A percentile compares a stretch with the other conserved stretches of the same genome.
phyloP scores from a whole-genome alignment of 2,113 vertebrate genomes.

The Synchiropus splendidus region DNA sequence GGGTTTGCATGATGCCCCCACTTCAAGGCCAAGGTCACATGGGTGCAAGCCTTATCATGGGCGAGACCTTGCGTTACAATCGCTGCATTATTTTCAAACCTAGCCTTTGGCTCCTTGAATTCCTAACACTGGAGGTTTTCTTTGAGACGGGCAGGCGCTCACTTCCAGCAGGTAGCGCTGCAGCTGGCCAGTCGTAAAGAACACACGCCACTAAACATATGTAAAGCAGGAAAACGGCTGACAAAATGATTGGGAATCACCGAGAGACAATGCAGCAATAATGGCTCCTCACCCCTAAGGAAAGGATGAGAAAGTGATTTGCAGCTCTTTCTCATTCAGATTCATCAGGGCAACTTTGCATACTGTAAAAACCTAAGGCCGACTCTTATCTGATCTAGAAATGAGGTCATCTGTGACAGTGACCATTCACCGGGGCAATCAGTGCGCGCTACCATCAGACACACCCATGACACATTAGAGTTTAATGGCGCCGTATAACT shows the following conservation, averaged over 20 bases:
- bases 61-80: constrained; percentile 40
- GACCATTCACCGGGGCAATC: constrained; percentile 19
- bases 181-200: no score
- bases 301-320: no score
- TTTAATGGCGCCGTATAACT: constrained; percentile 33
- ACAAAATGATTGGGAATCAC: no score
- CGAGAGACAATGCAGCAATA: no score
- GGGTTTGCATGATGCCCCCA: constrained; percentile 16
- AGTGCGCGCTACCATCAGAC: constrained; percentile 14
- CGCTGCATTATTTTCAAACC: constrained; percentile 36
- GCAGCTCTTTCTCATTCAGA: constrained; percentile 33
- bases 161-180: no score
- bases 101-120: constrained; percentile 24
- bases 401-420: constrained; percentile 27
- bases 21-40: constrained; percentile 41
- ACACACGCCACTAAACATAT: no score
- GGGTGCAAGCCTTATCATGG: constrained; percentile 32
- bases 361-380: not conserved
- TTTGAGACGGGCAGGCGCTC: no score
- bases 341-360: constrained; percentile 2
- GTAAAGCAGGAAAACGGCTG: no score
- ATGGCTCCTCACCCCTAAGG: no score
- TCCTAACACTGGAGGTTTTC: constrained; percentile 29
- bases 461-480: constrained; percentile 19
- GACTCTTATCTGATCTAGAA: constrained; percentile 1